Conservation (phyloP, 2,797 vertebrate species). For the Anguilla marmorata region DNA sequence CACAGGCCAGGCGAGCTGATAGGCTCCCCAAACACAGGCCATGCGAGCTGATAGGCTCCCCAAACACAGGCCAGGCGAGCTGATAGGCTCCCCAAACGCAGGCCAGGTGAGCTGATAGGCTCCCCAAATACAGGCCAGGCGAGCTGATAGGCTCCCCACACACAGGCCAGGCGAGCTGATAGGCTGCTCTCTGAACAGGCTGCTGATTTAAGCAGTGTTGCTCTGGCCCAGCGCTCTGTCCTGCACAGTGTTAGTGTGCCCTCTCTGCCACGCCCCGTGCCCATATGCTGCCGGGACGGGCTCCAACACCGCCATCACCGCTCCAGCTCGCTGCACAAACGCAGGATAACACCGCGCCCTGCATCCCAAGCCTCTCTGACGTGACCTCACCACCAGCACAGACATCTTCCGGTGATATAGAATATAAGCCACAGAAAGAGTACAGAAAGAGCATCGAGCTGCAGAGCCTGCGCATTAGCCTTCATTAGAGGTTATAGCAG, state of each 20-base stretch:
- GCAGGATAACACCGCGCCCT: constrained; percentile 15
- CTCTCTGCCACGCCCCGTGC: constrained; percentile 77
- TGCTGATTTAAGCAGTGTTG: constrained; percentile 70
- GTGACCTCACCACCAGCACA: constrained; percentile 37
- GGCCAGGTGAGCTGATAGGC: no score
- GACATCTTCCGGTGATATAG: constrained; percentile 47
- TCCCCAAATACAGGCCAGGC: no score
- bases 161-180: no score
- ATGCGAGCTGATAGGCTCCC: no score
- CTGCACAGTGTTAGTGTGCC: constrained; percentile 76
- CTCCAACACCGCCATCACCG: constrained; percentile 60
- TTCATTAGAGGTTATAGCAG: background rate
- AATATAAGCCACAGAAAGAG: background rate
- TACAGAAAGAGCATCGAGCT: background rate
- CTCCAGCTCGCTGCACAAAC: background rate
- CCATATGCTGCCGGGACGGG: constrained; percentile 81
- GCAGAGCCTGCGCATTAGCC: background rate
- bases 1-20: no score
- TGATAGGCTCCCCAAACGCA: no score
- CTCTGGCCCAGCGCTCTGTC: constrained; percentile 73
- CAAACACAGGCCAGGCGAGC: no score
- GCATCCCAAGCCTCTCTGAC: constrained; percentile 24
- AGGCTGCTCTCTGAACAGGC: constrained; percentile 67
- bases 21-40: no score
- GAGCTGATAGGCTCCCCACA: no score